These are phyloP conservation scores for Phaethon lepturus DNA, from an alignment of 2,113 vertebrate genomes.

Conservation along the genomic window DNA sequence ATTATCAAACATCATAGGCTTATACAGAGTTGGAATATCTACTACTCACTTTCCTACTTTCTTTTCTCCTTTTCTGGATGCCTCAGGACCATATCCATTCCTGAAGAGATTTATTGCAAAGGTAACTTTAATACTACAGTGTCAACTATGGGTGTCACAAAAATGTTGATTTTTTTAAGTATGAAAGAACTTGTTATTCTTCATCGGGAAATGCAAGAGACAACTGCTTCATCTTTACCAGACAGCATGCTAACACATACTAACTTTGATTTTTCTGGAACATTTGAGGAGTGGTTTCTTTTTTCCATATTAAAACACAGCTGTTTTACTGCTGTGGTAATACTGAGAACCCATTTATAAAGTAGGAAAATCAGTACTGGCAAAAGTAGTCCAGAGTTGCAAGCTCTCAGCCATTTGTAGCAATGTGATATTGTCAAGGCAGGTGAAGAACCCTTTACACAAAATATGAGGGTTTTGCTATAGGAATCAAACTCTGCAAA, in stretches of 20 bases:
- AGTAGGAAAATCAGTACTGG: background rate
- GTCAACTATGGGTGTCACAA: background rate
- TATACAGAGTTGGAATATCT: slow-evolving; percentile 76
- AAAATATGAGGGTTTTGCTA: background rate
- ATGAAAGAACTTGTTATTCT: background rate
- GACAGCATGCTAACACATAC: background rate
- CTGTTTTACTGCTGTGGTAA: background rate
- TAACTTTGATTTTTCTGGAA: background rate
- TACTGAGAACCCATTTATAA: background rate
- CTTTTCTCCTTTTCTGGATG: slow-evolving; percentile 75
- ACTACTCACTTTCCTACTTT: slow-evolving; percentile 63
- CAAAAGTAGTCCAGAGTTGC: background rate
- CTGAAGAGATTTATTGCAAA: slow-evolving; percentile 78
- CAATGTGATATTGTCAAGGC: background rate
- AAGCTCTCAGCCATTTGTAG: background rate
- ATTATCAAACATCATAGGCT: slow-evolving; percentile 65
- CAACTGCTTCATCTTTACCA: background rate
- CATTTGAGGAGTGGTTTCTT: background rate
- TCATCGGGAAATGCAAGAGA: background rate
- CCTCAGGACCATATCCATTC: slow-evolving; percentile 70
- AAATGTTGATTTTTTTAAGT: background rate
- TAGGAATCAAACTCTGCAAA: background rate
- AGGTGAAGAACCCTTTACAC: background rate
- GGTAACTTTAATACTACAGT: slow-evolving; percentile 15
- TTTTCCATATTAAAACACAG: background rate